Base-by-base conservation (phyloP, 30 jellyfish, hydroid and myxozoan genomes). In the Nemopilema nomurai region DNA sequence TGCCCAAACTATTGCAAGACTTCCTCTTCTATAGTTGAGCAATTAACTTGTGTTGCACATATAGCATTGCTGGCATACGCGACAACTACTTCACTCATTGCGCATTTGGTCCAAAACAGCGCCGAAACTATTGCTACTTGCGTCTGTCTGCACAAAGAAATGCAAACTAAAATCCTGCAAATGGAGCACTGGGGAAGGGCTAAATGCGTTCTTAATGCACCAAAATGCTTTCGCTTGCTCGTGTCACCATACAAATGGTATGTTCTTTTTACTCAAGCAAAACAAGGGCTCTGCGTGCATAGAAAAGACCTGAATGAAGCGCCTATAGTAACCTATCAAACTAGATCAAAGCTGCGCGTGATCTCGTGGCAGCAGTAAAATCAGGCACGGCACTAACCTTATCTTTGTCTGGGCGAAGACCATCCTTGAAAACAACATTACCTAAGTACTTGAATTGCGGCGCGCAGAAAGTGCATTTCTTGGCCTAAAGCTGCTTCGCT, bases 1-100 rank as follows among this genome's bases (percentile, higher is more conserved):
- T 25, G 92, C 31, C 81, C 78, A 30, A 4, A 83, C 92, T 4
- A 83, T 73, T 17, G 92, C 92, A 86, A 71, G 18, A 90, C 95
- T 69, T 86, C 91, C 9, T 82, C 32, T 33, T 66, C 90, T 20
- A 84, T 80, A 9, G 85, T 51, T 13, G 90, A 83, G 32, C 50
- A 73, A 24, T 74, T 71, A 8, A 7, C 20, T 30, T 83, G 85
- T 19, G 4, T 16, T 4, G 49, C 16, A 8, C 67, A n/a, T 7
- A 83, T 28, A 25, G 53, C 87, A 52, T 86, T 76, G 76, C 89
- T 89, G 27, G 81, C 94, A 63, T 85, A 84, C 6, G 76, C 76
- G 28, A 66, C 76, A 16, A 66, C 76, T 13, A 66, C 76, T 66
- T 66, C 76, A 66, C 8, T 28, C 76, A 22, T 66, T 66, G 28